Base-by-base conservation (phyloP, 2,888 invertebrate species). In the Theretra japonica region DNA sequence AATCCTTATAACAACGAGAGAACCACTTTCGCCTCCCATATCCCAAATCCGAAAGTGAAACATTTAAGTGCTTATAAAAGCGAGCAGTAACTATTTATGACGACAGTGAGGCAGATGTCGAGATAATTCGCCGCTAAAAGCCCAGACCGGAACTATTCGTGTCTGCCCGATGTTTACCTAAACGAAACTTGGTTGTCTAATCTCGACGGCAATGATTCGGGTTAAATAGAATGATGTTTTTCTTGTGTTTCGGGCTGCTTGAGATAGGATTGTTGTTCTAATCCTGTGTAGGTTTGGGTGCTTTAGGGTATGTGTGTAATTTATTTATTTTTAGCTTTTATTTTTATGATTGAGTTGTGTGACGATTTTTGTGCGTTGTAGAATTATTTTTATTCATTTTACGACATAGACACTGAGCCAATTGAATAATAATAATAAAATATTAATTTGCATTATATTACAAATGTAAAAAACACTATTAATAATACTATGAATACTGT, bases 111-210 rank as follows among this genome's bases (percentile, higher is more conserved):
- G 72, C 33, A 72, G 72, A 72, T 74, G 74, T 73, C 70, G 41
- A 75, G 23, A 76, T 79, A 76, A 75, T 68, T 77, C 72, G 21
- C n/a, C n/a, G 25, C 70, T 74, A 73, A 70, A 70, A 70, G 70
- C 60, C 30, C 28, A 23, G 28, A 70, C 60, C 50, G 70, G 48
- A 60, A 28, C 25, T 48, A 50, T 59, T 59, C 30, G 41, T 21
- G 33, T 41, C 33, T 41, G 15, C 62, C 21, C 11, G 21, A 62
- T 41, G 41, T 41, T 41, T 41, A 33, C 19, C n/a, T 62, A 33
- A 15, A 41, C 23, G 25, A 23, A 60, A 60, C 41, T 19, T 19
- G n/a, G 11, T 62, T 11, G 11, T 21, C 21, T 62, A 8, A 41
- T 41, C 62, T 41, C 41, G 53, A 17, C 11, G 41, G 17, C 19